These are phyloP conservation scores for Metacarcinus magister DNA, from an alignment of 2,888 invertebrate species.

Conservation along the genomic window DNA sequence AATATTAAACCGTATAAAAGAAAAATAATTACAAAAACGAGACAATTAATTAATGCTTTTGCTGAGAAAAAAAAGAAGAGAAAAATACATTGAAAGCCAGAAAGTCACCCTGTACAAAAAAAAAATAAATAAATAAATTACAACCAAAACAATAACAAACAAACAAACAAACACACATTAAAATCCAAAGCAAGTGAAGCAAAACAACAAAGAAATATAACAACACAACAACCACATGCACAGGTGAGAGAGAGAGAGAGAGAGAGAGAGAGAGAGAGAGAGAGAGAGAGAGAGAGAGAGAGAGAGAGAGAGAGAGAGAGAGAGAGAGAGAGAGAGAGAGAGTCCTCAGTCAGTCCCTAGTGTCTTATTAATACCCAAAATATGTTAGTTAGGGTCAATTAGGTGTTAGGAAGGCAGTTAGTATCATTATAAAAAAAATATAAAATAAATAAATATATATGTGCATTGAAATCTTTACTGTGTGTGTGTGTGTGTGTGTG, in stretches of 20 bases:
- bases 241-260: background rate
- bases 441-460: too few species aligned
- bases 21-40: background rate
- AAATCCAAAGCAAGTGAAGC: background rate
- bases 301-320: slow-evolving; percentile 37
- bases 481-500: too few species aligned
- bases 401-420: background rate
- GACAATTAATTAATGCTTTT: background rate
- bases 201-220: background rate
- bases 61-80: background rate
- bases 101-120: background rate
- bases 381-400: background rate
- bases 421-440: background rate
- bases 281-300: slow-evolving; percentile 39
- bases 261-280: slow-evolving; percentile 39
- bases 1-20: background rate
- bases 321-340: slow-evolving; percentile 26
- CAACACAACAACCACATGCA: background rate
- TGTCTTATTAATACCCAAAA: background rate
- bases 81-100: background rate
- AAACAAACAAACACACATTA: background rate
- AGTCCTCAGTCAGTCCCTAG: background rate
- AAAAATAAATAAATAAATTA: background rate
- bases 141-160: background rate
- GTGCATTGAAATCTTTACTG: too few species aligned